phyloP scores from a whole-genome alignment of 1,140 invertebrate species.

The Pogonomyrmex barbatus region DNA sequence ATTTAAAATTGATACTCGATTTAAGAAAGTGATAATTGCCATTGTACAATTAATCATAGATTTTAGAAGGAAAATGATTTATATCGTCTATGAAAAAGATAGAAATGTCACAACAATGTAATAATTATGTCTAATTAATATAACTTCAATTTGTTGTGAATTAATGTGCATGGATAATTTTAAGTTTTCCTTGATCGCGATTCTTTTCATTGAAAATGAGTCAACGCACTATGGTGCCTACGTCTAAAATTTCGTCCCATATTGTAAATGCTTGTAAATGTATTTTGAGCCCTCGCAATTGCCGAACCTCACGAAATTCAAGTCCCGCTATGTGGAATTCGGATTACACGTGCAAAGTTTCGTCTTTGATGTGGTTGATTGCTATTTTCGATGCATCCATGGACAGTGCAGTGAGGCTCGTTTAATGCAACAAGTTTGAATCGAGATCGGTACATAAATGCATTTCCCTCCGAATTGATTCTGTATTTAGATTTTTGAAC shows the following conservation, averaged over 20 bases:
- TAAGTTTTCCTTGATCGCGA: background rate
- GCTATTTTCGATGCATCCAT: conserved; percentile 60
- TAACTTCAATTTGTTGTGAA: background rate
- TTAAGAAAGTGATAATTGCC: background rate
- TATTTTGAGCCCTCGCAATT: conserved; percentile 26
- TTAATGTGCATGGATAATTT: background rate
- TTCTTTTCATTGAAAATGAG: background rate
- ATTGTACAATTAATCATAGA: background rate
- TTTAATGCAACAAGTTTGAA: conserved; percentile 57
- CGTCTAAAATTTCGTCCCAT: background rate
- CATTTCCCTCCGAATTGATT: background rate
- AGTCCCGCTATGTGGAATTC: conserved; percentile 40
- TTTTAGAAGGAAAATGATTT: background rate
- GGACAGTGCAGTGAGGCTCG: conserved; percentile 36
- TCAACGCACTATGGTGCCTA: background rate
- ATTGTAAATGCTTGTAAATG: conserved; percentile 12
- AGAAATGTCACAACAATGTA: conserved; percentile 3
- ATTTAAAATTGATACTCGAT: background rate
- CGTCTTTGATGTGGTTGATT: conserved; percentile 65
- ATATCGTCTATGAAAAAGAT: background rate
- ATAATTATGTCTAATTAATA: background rate
- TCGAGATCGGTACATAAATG: background rate
- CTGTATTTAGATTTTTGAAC: background rate
- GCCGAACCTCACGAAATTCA: conserved; percentile 33
- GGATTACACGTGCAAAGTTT: conserved; percentile 32